These are phyloP conservation scores for Pachyrhynchus sulphureomaculatus DNA, from an alignment of 1,140 invertebrate genomes.

Conservation along the genomic window DNA sequence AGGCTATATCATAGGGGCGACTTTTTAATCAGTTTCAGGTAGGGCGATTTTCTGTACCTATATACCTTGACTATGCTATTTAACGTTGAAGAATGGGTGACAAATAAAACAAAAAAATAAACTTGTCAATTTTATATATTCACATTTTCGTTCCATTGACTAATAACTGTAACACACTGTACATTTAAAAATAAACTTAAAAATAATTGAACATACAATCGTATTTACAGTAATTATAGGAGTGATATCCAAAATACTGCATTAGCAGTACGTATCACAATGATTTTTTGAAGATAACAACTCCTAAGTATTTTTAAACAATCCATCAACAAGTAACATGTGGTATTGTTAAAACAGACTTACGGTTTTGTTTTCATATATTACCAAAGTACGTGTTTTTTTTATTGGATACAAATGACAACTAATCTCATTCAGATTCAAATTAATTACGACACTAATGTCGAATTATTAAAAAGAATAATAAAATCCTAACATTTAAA, in stretches of 20 bases:
- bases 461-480: too few relatives aligned
- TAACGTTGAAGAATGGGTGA: too few relatives aligned
- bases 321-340: conserved; percentile 7
- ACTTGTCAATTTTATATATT: conserved; percentile 53
- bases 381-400: conserved; percentile 1
- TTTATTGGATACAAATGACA: too few relatives aligned
- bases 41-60: too few relatives aligned
- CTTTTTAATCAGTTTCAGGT: too few relatives aligned
- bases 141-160: conserved; percentile 52
- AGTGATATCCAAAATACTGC: conserved; percentile 33
- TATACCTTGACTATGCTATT: too few relatives aligned
- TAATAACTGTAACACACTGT: conserved; percentile 52
- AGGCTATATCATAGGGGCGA: too few relatives aligned
- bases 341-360: conserved; percentile 1
- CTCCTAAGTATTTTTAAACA: conserved; percentile 22
- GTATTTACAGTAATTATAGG: conserved; percentile 40
- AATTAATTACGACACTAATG: too few relatives aligned
- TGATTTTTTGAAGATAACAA: conserved; percentile 12
- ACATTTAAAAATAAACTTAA: conserved; percentile 50
- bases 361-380: background rate
- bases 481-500: too few relatives aligned
- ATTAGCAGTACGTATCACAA: conserved; percentile 14
- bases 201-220: conserved; percentile 28
- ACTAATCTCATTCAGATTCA: too few relatives aligned
- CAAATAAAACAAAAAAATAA: conserved; percentile 39